A percentile compares a stretch with the other conserved stretches of the same genome.
These are phyloP conservation scores for Exaiptasia diaphana DNA, from an alignment of 64 coral and sea anemone species.

Conservation along the genomic window DNA sequence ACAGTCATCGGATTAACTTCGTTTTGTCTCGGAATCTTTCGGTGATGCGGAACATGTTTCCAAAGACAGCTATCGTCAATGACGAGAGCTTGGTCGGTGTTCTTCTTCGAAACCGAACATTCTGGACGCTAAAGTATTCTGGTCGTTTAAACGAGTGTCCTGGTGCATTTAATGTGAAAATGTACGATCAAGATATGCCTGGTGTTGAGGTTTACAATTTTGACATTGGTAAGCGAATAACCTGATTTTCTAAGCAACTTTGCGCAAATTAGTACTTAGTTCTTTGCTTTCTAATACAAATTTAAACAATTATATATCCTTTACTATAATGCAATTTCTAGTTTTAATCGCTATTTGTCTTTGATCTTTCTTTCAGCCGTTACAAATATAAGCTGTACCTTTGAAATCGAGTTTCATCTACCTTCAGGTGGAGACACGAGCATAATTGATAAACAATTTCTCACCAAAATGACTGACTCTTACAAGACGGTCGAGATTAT, in stretches of 20 bases:
- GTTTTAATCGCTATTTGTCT: no score
- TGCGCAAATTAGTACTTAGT: no score
- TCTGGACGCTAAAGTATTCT: slow-evolving; percentile 60
- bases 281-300: no score
- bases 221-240: slow-evolving; percentile 61
- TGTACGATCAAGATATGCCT: slow-evolving; percentile 66
- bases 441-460: slow-evolving; percentile 72
- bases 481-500: slow-evolving; percentile 46
- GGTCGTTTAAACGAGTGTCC: slow-evolving; percentile 55
- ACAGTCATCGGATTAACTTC: slow-evolving; percentile 4
- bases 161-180: slow-evolving; percentile 50
- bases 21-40: slow-evolving; percentile 52
- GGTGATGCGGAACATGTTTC: slow-evolving; percentile 35
- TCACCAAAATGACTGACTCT: slow-evolving; percentile 48
- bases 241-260: no score
- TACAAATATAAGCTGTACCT: slow-evolving; percentile 29
- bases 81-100: slow-evolving; percentile 32
- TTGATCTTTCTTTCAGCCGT: slow-evolving; percentile 27
- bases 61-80: slow-evolving; percentile 41
- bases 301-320: no score
- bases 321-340: no score
- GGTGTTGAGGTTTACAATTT: slow-evolving; percentile 62
- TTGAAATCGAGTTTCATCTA: slow-evolving; percentile 61
- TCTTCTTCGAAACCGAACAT: slow-evolving; percentile 59
- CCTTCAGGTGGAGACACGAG: slow-evolving; percentile 76